Evolutionary conservation across 1,140 invertebrate species (phyloP).

Genomic region (Atta cephalotes): DNA sequence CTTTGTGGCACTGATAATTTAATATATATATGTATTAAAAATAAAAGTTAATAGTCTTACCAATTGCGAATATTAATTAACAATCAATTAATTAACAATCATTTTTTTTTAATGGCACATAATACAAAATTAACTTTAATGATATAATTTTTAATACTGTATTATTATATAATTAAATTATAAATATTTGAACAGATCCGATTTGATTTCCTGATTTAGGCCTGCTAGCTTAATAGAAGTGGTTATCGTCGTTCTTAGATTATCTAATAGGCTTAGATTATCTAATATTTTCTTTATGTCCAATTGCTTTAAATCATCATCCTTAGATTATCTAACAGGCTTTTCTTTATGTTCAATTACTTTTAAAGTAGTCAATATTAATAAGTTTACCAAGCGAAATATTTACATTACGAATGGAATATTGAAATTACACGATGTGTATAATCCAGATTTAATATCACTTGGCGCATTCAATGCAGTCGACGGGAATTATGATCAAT

Average conservation of each 20-base stretch:
- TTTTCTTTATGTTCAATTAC: slow-evolving; percentile 24
- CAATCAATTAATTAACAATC: too few relatives aligned
- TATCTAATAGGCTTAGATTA: neutral
- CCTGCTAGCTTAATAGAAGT: too few relatives aligned
- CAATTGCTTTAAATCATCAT: neutral
- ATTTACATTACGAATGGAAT: slow-evolving; percentile 42
- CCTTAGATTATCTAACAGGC: neutral
- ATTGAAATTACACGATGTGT: slow-evolving; percentile 46
- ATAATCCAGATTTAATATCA: slow-evolving; percentile 61
- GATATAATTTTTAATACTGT: too few relatives aligned
- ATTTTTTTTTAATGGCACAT: too few relatives aligned
- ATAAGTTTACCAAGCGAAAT: slow-evolving; percentile 39
- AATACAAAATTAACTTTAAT: too few relatives aligned
- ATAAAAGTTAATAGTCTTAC: too few relatives aligned
- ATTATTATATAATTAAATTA: too few relatives aligned
- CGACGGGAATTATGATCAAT: slow-evolving; percentile 55
- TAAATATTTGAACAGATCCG: too few relatives aligned
- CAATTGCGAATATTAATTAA: too few relatives aligned
- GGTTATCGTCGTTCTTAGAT: neutral
- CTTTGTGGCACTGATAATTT: too few relatives aligned
- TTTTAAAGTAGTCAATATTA: neutral
- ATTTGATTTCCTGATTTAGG: too few relatives aligned
- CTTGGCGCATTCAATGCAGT: slow-evolving; percentile 41
- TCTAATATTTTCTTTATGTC: slow-evolving; percentile 18
- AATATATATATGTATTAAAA: too few relatives aligned